Evolutionary conservation across 2,113 vertebrate species (phyloP), one percentile per base, ranked within the genome.

Genomic region (Copsychus sechellarum): DNA sequence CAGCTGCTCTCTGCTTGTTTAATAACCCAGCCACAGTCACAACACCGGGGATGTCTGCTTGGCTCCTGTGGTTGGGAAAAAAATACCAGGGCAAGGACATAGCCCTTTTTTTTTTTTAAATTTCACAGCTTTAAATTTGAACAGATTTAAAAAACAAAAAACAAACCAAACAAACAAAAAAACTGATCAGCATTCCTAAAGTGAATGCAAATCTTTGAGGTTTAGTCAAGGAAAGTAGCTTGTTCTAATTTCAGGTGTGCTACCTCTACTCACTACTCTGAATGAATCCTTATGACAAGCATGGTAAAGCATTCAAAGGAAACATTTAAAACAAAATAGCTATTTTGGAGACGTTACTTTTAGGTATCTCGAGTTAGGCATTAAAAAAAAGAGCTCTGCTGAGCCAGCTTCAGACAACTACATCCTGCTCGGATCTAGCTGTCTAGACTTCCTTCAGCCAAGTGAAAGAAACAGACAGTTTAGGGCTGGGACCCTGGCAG

Each of bases 391-490:
- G 1, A 20, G 36, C 23, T 65, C 1, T 1, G 40, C 42, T 89
- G 72, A 84, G 45, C n/a, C 29, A 73, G 56, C 64, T 91, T 61
- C 40, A 83, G 81, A 89, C 54, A 89, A 6, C 31, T 36, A 6
- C 28, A 78, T n/a, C n/a, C 67, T 87, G 38, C 24, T 47, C 15
- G 26, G 43, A 64, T 64, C 47, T 80, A 67, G 23, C 20, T 3
- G 20, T 69, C 85, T 69, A 66, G 69, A 84, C 58, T 57, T 86
- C 77, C 50, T 81, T 87, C 78, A 84, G 54, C 38, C 85, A 84
- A 84, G 50, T 86, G 78, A 87, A 73, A 73, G 76, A 51, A 83
- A 9, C 15, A 79, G 61, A 56, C 53, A 70, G 54, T 57, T 93
- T 5, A 45, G 56, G 45, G 16, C 0, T 24, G 33, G 38, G 70